Percentiles rank a stretch among this genome's conserved stretches.
Conservation (phyloP, 2,113 vertebrate species). For the Neotoma lepida region DNA sequence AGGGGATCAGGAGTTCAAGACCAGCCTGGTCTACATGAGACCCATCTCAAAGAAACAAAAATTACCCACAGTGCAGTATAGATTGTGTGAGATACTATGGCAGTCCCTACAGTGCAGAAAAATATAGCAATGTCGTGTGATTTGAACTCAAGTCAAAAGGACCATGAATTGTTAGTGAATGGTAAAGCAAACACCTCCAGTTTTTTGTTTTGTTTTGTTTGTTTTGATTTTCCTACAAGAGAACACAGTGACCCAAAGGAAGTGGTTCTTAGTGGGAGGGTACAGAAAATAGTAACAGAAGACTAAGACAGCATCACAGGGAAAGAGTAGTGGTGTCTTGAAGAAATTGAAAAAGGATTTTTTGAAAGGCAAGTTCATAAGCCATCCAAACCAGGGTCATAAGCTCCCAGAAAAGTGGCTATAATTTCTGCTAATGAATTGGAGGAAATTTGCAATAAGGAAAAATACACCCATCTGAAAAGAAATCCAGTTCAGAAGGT, state of each 20-base stretch:
- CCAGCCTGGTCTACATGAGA: background rate
- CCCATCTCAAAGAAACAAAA: background rate
- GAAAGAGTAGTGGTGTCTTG: background rate
- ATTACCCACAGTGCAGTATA: background rate
- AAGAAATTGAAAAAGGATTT: conserved; percentile 44
- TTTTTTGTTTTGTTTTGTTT: background rate
- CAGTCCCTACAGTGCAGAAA: background rate
- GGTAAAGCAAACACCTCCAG: background rate
- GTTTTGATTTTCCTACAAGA: conserved; percentile 22
- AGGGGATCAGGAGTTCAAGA: background rate
- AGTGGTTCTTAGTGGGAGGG: conserved; percentile 17
- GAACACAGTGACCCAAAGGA: conserved; percentile 36
- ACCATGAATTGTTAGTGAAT: background rate
- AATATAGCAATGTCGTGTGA: background rate
- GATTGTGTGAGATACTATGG: background rate
- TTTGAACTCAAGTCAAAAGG: background rate
- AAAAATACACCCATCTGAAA: conserved; percentile 86
- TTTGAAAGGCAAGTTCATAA: conserved; percentile 49
- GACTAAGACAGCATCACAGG: background rate
- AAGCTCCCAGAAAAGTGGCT: conserved; percentile 79
- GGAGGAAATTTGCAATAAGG: conserved; percentile 88
- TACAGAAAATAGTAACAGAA: conserved; percentile 14
- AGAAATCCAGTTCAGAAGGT: conserved; percentile 83
- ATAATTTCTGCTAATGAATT: conserved; percentile 85
- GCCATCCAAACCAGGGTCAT: conserved; percentile 78